Base-by-base conservation (phyloP, 2,888 invertebrate genomes). In the Phyto melanocephala region DNA sequence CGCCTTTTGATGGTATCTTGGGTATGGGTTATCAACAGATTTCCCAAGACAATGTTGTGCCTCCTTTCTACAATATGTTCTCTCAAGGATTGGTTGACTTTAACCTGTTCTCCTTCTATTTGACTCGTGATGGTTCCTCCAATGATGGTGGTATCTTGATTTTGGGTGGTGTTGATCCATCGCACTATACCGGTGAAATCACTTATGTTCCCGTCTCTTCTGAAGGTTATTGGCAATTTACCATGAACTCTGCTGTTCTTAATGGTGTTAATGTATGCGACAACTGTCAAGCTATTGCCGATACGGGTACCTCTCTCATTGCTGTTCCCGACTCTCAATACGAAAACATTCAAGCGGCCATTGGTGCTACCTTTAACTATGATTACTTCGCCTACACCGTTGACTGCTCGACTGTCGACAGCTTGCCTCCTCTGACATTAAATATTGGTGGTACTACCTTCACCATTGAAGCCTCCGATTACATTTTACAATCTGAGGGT, bases 1-100 rank as follows among this genome's bases (percentile, higher is more conserved):
- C 98, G 83, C 98, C 97, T 92, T 99, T 99, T 92, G 99, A 99
- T 91, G 98, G 99, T 84, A 99, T 99, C 88, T 93, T 99, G 84
- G 99, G 99, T 85, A 94, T 99, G 95, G 98, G 94, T 1, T 99
- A 96, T 91, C 92, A 93, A 86, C 93, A 93, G 33, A 97, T 99
- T 88, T 93, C 98, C 0, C 97, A 97, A 82, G 97, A 98, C 92
- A 93, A 95, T 84, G 98, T 99, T 67, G 92, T 93, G 45, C 98
- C 99, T 0, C 96, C 97, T 63, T 98, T 99, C 92, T 95, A 98
- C 92, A 96, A 96, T 90, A 97, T 99, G 95, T 93, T 96, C 78
- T 91, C 93, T 15, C 98, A 99, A 92, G 92, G 93, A 0, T 92
- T 95, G 20, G 92, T 96, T 80, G 88, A 93, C 0, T 88, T 92